phyloP scores from a whole-genome alignment of 2,888 invertebrate genomes.

The Luperina nickerlii region DNA sequence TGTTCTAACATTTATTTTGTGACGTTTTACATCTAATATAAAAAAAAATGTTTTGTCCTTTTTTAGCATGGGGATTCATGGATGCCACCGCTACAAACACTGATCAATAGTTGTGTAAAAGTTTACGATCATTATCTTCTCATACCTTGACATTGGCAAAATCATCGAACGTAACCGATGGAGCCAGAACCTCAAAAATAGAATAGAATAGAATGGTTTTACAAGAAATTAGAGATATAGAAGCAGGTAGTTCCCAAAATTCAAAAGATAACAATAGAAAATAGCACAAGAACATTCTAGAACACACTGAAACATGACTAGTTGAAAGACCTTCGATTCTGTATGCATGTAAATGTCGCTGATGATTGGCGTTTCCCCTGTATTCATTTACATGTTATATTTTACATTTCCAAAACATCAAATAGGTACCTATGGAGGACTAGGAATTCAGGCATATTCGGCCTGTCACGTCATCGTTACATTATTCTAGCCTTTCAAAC shows the following conservation, averaged over 20 bases:
- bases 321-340: conserved; percentile 42
- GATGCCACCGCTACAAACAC: no score
- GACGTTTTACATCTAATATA: no score
- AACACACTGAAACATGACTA: conserved; percentile 6
- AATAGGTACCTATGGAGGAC: conserved; percentile 1
- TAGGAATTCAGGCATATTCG: neutral
- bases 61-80: no score
- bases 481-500: conserved; percentile 14
- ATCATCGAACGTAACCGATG: no score
- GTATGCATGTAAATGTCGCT: conserved; percentile 34
- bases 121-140: no score
- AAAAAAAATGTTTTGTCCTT: no score
- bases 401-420: neutral
- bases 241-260: neutral
- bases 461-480: neutral
- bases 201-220: neutral
- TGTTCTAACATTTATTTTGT: no score
- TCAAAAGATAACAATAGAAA: conserved; percentile 17
- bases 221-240: conserved; percentile 9
- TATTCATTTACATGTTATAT: conserved; percentile 18
- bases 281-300: conserved; percentile 13
- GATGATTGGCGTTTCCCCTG: conserved; percentile 29
- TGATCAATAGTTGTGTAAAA: no score
- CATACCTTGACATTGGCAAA: no score
- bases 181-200: no score